phyloP scores from a whole-genome alignment of 2,888 invertebrate species.

The Fragum whitleyi region DNA sequence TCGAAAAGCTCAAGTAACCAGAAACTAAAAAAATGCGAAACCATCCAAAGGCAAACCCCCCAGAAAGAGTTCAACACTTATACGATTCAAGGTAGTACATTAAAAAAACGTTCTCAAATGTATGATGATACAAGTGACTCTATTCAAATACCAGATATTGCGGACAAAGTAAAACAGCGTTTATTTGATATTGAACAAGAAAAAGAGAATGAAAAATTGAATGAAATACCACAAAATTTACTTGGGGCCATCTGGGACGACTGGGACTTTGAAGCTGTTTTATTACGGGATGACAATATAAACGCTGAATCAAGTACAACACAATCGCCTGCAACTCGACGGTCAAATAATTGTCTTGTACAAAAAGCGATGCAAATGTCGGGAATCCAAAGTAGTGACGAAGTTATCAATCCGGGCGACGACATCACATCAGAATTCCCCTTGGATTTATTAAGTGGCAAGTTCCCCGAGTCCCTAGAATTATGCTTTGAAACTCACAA shows the following conservation, averaged over 20 bases:
- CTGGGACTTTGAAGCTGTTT: background rate
- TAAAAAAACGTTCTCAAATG: constrained; percentile 18
- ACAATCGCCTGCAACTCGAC: background rate
- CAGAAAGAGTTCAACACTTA: constrained; percentile 2
- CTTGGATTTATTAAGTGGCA: constrained; percentile 28
- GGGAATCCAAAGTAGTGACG: background rate
- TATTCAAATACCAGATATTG: constrained; percentile 2
- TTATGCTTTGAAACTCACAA: constrained; percentile 20
- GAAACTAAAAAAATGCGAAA: constrained; percentile 7
- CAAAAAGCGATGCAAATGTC: background rate
- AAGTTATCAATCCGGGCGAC: constrained; percentile 8
- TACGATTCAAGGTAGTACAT: constrained; percentile 15
- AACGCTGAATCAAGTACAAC: background rate
- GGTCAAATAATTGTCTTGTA: background rate
- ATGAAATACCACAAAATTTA: constrained; percentile 30
- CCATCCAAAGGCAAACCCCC: background rate
- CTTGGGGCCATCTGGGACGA: constrained; percentile 5
- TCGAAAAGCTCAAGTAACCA: background rate
- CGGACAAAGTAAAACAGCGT: constrained; percentile 24
- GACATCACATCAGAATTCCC: constrained; percentile 28
- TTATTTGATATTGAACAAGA: constrained; percentile 25
- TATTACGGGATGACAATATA: background rate
- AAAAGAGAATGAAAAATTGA: background rate
- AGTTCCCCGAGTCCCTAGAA: background rate
- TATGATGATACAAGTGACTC: constrained; percentile 15